phyloP scores from a whole-genome alignment of 2,888 invertebrate species.

The Alloscopus bannaensis region DNA sequence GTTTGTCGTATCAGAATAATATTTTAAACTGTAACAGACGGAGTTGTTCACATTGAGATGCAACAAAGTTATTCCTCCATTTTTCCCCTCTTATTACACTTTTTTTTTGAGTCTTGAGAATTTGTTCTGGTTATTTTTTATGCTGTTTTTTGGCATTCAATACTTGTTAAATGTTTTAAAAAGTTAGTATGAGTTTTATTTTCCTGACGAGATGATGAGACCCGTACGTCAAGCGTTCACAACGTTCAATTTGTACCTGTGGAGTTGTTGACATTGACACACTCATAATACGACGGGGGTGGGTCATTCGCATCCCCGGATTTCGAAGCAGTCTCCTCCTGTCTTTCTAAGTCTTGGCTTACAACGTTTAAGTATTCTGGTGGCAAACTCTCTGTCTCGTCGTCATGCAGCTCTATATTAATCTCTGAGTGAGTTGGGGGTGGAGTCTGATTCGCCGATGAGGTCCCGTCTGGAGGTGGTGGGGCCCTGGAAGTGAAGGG shows the following conservation, averaged over 20 bases:
- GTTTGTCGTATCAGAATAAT: background rate
- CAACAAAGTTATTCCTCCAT: constrained; percentile 12
- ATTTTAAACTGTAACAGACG: constrained; percentile 38
- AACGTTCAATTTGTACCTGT: constrained; percentile 12
- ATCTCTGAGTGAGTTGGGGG: constrained; percentile 7
- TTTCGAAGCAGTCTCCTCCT: too few species aligned
- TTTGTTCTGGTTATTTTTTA: too few species aligned
- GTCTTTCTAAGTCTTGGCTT: constrained; percentile 17
- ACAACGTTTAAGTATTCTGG: constrained; percentile 56
- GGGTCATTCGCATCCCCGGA: too few species aligned
- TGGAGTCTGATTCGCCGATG: background rate
- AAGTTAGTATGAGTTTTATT: constrained; percentile 7
- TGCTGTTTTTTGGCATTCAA: constrained; percentile 34
- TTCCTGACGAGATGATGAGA: background rate
- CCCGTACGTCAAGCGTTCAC: background rate
- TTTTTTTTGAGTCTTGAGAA: too few species aligned
- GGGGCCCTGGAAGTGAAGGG: constrained; percentile 2
- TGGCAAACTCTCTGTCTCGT: constrained; percentile 30
- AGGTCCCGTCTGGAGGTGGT: constrained; percentile 4
- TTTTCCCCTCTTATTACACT: too few species aligned
- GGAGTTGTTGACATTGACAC: constrained; percentile 32
- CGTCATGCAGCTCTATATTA: constrained; percentile 6
- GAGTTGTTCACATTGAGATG: constrained; percentile 29
- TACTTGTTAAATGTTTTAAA: constrained; percentile 26
- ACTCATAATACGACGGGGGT: constrained; percentile 66